Base-by-base conservation (phyloP, 2,797 vertebrate species). In the Micromesistius poutassou region DNA sequence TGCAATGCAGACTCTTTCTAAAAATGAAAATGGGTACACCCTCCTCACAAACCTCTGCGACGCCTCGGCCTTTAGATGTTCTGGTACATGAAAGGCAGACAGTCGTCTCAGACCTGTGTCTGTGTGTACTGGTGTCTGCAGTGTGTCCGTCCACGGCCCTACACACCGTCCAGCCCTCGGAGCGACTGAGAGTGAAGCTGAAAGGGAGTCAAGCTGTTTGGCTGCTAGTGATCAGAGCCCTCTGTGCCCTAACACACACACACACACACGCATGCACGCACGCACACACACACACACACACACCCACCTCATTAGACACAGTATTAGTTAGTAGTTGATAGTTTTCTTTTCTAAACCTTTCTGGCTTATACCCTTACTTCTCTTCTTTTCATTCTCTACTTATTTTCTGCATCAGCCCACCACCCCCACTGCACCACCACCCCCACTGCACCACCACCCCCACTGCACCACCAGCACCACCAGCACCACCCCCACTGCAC, bases 181-280 rank as follows among this genome's bases (percentile, higher is more conserved):
- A 42, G 82, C 75, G 81, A 73, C 46, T 76, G 79, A 79, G 80
- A 83, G 85, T 86, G 79, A 86, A 83, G 36, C 80, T 83, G 84
- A 90, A 83, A 71, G 78, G 87, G 83, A 88, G 80, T 86, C 79
- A 79, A 88, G 77, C 79, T 81, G 84, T 86, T 89, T 81, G 85
- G 85, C 85, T 75, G 80, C 62, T 89, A 90, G 89, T 87, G 90
- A 91, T 91, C 85, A 83, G 70, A 86, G 80, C 80, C 76, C 76
- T 38, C 75, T 87, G 81, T 81, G 86, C 78, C 81, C 80, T 75
- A 78, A 80, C 76, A 80, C 71, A 46, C 6, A 14, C 25, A 40
- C 38, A 16, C 35, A 74, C 73, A 42, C 38, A 42, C 22, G 19
- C 73, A 46, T 25, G 19, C 8, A 71, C 71, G 36, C 30, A 7